Percentiles rank a stretch among this genome's conserved stretches.
Evolutionary conservation across 2,888 invertebrate species (phyloP).

Genomic region (Phania funesta): DNA sequence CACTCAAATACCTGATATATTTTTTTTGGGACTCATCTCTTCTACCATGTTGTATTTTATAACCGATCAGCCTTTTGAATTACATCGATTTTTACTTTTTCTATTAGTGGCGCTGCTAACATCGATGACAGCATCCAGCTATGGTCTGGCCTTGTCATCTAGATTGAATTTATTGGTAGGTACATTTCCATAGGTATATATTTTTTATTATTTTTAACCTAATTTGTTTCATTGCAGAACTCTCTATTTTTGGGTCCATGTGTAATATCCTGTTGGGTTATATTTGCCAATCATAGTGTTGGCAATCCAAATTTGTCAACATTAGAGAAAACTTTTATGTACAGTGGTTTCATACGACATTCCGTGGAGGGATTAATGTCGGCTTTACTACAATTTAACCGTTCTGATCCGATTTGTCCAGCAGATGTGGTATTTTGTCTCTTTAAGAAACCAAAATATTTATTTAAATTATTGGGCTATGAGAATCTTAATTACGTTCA

Average conservation of each 20-base stretch:
- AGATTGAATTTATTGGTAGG: slow-evolving; percentile 88
- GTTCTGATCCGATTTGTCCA: slow-evolving; percentile 88
- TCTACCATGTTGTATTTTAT: slow-evolving; percentile 86
- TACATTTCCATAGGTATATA: slow-evolving; percentile 68
- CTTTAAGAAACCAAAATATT: slow-evolving; percentile 86
- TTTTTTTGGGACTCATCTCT: slow-evolving; percentile 85
- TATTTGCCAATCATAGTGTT: slow-evolving; percentile 92
- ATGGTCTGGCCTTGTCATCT: slow-evolving; percentile 88
- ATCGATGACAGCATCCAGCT: slow-evolving; percentile 89
- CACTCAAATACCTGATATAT: slow-evolving; percentile 86
- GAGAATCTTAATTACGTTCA: slow-evolving; percentile 85
- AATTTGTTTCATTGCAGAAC: slow-evolving; percentile 83
- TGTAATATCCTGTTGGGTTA: slow-evolving; percentile 91
- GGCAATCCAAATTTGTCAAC: slow-evolving; percentile 87
- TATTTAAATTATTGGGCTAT: slow-evolving; percentile 89
- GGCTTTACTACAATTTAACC: slow-evolving; percentile 88
- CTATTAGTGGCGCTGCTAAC: slow-evolving; percentile 86
- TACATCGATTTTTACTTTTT: slow-evolving; percentile 85
- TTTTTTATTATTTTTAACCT: background rate
- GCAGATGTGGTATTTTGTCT: slow-evolving; percentile 87
- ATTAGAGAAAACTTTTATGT: slow-evolving; percentile 88
- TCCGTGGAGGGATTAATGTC: slow-evolving; percentile 90
- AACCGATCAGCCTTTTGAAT: slow-evolving; percentile 88
- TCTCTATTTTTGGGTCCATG: slow-evolving; percentile 95
- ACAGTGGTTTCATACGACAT: slow-evolving; percentile 90